Conservation (phyloP, 2,888 invertebrate species). For the Tanypteryx hageni region DNA sequence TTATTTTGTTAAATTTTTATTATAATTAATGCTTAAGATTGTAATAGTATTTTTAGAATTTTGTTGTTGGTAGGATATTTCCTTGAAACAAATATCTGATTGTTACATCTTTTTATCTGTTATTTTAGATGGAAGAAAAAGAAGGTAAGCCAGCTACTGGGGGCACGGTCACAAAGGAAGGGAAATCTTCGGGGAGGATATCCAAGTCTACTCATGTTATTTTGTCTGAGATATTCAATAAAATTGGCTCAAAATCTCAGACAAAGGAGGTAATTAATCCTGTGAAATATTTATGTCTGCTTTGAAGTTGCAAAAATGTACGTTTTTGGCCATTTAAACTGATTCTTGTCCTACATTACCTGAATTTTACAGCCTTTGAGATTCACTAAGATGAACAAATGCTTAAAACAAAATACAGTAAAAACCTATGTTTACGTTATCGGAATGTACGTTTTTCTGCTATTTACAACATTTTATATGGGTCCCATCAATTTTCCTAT, state of each 20-base stretch:
- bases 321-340: neutral
- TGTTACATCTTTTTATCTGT: constrained; percentile 28
- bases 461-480: no score
- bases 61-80: no score
- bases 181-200: constrained; percentile 77
- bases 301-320: neutral
- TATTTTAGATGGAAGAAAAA: constrained; percentile 76
- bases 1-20: no score
- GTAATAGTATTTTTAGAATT: neutral
- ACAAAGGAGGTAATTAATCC: constrained; percentile 78
- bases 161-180: constrained; percentile 75
- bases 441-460: no score
- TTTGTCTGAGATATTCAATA: constrained; percentile 91
- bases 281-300: constrained; percentile 21
- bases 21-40: no score
- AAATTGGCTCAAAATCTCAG: constrained; percentile 93
- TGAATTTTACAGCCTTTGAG: no score
- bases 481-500: no score
- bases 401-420: no score
- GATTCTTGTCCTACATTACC: neutral
- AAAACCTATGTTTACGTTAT: no score
- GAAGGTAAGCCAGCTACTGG: constrained; percentile 78
- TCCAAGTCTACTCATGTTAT: constrained; percentile 91
- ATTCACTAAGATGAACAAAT: no score
- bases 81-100: neutral